phyloP scores from a whole-genome alignment of 2,797 vertebrate species.

The Aeoliscus strigatus region DNA sequence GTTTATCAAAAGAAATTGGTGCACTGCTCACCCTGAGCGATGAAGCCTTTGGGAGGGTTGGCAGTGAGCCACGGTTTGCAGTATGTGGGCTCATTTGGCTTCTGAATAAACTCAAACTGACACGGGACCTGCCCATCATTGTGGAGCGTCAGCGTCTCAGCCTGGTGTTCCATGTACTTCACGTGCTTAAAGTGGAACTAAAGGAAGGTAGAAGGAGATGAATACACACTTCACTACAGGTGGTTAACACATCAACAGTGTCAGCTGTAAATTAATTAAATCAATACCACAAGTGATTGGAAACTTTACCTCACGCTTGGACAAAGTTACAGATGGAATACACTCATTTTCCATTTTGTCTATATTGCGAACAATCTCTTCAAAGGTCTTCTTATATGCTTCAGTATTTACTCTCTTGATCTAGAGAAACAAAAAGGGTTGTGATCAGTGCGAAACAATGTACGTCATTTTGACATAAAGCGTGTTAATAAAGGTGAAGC shows the following conservation, averaged over 20 bases:
- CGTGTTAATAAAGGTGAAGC: too few species aligned
- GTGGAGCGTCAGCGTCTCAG: constrained; percentile 78
- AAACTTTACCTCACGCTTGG: constrained; percentile 81
- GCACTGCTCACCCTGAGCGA: constrained; percentile 81
- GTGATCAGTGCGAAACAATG: too few species aligned
- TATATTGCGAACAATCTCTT: constrained; percentile 88
- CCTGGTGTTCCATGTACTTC: constrained; percentile 92
- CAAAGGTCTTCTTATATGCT: constrained; percentile 84
- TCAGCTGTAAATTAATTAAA: constrained; percentile 1
- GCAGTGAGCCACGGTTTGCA: constrained; percentile 91
- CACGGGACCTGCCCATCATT: constrained; percentile 95
- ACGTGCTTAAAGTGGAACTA: constrained; percentile 90
- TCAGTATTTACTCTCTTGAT: constrained; percentile 87
- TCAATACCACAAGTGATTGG: neutral
- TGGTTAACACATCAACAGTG: constrained; percentile 7
- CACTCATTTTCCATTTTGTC: constrained; percentile 97
- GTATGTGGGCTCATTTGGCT: constrained; percentile 85
- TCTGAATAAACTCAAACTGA: constrained; percentile 95
- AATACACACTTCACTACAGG: constrained; percentile 13
- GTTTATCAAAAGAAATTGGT: constrained; percentile 7
- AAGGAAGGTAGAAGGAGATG: constrained; percentile 8
- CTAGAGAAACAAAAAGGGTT: constrained; percentile 75
- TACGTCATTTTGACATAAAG: too few species aligned
- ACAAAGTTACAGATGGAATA: constrained; percentile 89
- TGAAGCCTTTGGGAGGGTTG: constrained; percentile 87